Percentiles rank a stretch among this genome's conserved stretches.
Conservation (phyloP, 2,797 vertebrate genomes). For the Phoebastria nigripes region DNA sequence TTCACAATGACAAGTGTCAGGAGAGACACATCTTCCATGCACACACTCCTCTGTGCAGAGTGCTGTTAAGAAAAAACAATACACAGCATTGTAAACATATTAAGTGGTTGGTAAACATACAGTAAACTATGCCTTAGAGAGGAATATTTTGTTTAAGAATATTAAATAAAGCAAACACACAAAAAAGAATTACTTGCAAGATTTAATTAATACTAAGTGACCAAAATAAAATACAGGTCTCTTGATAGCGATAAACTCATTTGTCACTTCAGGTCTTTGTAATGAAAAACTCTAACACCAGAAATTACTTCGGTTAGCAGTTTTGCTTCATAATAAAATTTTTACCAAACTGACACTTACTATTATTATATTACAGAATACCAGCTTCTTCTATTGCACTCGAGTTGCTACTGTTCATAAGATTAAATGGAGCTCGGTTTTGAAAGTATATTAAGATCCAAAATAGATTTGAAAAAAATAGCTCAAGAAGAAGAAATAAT, state of each 20-base stretch:
- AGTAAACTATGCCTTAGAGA: not conserved
- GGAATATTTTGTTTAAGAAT: conserved; percentile 11
- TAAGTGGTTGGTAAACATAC: not conserved
- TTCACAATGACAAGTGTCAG: conserved; percentile 97
- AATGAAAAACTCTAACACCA: not conserved
- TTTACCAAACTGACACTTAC: conserved; percentile 49
- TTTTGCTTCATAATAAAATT: not conserved
- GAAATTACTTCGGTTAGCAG: conserved; percentile 33
- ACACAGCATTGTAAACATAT: not conserved
- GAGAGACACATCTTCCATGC: conserved; percentile 94
- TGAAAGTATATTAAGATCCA: not conserved
- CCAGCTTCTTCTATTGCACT: conserved; percentile 29
- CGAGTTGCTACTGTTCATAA: not conserved
- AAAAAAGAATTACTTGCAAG: not conserved
- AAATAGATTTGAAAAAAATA: not conserved
- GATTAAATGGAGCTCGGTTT: not conserved
- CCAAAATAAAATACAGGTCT: conserved; percentile 12
- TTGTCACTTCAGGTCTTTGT: not conserved
- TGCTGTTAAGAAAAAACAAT: conserved; percentile 69
- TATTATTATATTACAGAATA: conserved; percentile 62
- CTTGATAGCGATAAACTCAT: not conserved
- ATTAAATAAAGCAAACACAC: not conserved
- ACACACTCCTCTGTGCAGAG: conserved; percentile 96
- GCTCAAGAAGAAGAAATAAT: not conserved
- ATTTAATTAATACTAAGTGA: conserved; percentile 53